These are phyloP conservation scores for Cisticola juncidis DNA, from an alignment of 2,113 vertebrate species.

Conservation along the genomic window DNA sequence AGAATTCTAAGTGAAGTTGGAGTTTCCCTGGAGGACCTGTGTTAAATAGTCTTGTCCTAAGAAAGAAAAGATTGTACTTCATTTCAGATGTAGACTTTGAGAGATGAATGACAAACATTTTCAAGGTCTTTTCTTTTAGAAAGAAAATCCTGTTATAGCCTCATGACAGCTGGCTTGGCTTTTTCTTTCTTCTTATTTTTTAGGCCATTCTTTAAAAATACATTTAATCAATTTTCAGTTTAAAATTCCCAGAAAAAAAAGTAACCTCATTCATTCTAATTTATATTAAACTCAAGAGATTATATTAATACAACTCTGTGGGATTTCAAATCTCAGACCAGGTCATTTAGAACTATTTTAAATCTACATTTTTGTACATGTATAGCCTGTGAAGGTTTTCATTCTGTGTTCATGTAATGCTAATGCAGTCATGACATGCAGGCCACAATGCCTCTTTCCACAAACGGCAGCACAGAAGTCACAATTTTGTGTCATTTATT, in stretches of 20 bases:
- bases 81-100: neutral
- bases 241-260: neutral
- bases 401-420: neutral
- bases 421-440: neutral
- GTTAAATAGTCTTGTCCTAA: neutral
- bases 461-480: neutral
- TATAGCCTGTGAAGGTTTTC: neutral
- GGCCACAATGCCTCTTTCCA: neutral
- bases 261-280: neutral
- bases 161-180: neutral
- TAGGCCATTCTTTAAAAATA: neutral
- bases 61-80: neutral
- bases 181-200: neutral
- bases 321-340: slow-evolving; percentile 9
- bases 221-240: neutral
- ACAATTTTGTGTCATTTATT: neutral
- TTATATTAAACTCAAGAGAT: neutral
- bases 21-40: neutral
- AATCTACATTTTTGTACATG: neutral
- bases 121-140: neutral
- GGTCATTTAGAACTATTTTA: neutral
- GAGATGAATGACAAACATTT: neutral
- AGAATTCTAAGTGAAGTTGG: neutral
- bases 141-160: neutral
- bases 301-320: neutral